Percentiles rank a stretch among this genome's conserved stretches.
These are phyloP conservation scores for Sipha maydis DNA, from an alignment of 2,888 invertebrate species.

Conservation along the genomic window DNA sequence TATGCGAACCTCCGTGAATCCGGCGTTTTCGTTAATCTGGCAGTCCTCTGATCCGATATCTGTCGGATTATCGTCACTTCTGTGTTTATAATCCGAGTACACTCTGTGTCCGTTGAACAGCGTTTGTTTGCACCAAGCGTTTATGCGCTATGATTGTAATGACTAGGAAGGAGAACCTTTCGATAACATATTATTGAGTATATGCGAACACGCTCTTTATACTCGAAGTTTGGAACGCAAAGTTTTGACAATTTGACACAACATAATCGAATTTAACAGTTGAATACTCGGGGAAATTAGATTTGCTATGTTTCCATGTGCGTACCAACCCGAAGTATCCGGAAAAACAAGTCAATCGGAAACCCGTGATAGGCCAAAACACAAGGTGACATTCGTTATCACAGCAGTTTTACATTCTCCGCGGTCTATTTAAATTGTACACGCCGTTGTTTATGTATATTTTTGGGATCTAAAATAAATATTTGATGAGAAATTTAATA, in stretches of 20 bases:
- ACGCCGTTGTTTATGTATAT: not conserved
- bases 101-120: too few species aligned
- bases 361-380: not conserved
- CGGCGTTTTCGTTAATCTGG: too few species aligned
- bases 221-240: not conserved
- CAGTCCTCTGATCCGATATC: too few species aligned
- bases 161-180: not conserved
- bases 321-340: constrained; percentile 3
- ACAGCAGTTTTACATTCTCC: not conserved
- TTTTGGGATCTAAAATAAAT: too few species aligned
- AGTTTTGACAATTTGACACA: constrained; percentile 15
- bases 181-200: not conserved
- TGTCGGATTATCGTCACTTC: too few species aligned
- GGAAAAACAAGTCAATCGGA: constrained; percentile 47
- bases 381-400: not conserved
- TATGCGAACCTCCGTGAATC: too few species aligned
- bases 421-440: not conserved
- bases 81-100: too few species aligned
- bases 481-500: too few species aligned
- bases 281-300: constrained; percentile 34
- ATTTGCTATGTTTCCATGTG: constrained; percentile 14
- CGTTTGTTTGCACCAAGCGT: not conserved
- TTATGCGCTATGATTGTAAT: not conserved
- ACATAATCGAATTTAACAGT: constrained; percentile 40
- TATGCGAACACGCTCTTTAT: not conserved